A percentile compares a stretch with the other conserved stretches of the same genome.
phyloP scores from a whole-genome alignment of 2,797 vertebrate species.

The Lophius americanus region DNA sequence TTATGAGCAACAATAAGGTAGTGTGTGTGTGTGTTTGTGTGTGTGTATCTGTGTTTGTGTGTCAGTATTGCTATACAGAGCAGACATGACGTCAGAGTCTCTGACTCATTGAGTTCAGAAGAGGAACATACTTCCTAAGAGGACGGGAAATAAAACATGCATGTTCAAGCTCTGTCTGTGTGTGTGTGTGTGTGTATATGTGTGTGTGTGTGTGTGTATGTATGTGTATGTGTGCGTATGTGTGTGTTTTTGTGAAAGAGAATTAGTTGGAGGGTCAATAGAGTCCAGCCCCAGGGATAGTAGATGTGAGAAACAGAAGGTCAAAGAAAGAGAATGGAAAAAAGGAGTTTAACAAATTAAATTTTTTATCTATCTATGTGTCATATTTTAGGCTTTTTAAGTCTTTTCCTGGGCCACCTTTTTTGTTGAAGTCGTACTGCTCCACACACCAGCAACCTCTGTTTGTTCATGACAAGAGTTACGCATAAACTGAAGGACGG shows the following conservation, averaged over 20 bases:
- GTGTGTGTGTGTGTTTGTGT: conserved; percentile 5
- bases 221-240: conserved; percentile 9
- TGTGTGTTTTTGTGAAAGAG: conserved; percentile 7
- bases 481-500: no score
- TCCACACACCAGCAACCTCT: neutral
- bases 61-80: neutral
- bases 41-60: conserved; percentile 8
- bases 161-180: no score
- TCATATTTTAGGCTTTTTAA: conserved; percentile 2
- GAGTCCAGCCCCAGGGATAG: conserved; percentile 5
- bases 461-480: no score
- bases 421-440: neutral
- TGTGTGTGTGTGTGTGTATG: conserved; percentile 5
- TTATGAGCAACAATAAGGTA: conserved; percentile 10
- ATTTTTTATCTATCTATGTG: conserved; percentile 11
- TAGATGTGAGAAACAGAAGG: conserved; percentile 30
- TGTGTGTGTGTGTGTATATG: no score
- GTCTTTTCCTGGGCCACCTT: neutral
- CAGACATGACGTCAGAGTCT: neutral
- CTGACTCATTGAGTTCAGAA: conserved; percentile 1
- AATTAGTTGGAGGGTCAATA: conserved; percentile 12
- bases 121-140: neutral
- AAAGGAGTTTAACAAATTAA: conserved; percentile 1
- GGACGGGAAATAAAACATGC: no score
- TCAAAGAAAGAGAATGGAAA: conserved; percentile 12